phyloP scores from a whole-genome alignment of 2,797 vertebrate genomes.

The Graptemys geographica region DNA sequence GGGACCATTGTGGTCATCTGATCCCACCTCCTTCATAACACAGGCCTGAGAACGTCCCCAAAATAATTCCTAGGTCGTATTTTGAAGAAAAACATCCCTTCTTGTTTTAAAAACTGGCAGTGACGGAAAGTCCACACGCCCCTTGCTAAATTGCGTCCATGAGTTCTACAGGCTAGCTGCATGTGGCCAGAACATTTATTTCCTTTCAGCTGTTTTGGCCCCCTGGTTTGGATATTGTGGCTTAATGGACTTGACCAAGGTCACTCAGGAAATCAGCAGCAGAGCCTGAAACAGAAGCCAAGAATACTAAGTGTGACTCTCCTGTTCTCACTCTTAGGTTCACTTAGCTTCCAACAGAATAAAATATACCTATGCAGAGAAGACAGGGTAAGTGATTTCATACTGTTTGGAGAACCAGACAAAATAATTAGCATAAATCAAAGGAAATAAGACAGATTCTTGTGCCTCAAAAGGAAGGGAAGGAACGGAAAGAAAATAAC shows the following conservation, averaged over 20 bases:
- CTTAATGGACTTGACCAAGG: neutral
- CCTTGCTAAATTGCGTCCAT: neutral
- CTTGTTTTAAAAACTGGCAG: neutral
- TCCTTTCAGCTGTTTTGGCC: neutral
- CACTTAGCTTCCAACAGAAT: no score
- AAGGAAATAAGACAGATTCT: neutral
- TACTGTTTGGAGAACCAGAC: neutral
- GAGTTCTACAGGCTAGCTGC: neutral
- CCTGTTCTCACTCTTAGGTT: neutral
- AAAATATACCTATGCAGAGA: neutral
- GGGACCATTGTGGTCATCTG: neutral
- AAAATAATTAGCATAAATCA: neutral
- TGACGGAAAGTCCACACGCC: neutral
- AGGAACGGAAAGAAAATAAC: neutral
- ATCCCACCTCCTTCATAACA: neutral
- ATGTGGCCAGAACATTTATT: neutral
- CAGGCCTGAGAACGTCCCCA: neutral
- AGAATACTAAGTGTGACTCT: neutral
- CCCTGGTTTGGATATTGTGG: neutral
- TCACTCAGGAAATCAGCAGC: neutral
- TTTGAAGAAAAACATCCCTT: neutral
- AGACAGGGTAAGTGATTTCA: neutral
- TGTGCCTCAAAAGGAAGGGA: neutral
- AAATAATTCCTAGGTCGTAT: neutral
- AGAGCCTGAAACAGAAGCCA: neutral